phyloP scores from a whole-genome alignment of 2,888 invertebrate genomes.

The Drosophila histrio region DNA sequence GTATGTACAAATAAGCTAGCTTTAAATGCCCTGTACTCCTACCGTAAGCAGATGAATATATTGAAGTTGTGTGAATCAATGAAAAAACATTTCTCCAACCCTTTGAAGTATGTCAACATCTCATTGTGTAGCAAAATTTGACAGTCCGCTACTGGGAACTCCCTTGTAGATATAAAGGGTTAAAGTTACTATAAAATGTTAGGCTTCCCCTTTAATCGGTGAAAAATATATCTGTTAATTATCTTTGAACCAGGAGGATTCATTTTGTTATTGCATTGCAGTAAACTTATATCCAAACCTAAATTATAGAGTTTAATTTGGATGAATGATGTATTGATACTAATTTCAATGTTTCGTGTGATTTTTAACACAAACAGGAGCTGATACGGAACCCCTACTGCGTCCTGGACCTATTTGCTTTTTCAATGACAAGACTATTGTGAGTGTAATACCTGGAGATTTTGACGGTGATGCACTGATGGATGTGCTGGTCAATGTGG shows the following conservation, averaged over 20 bases:
- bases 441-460: slow-evolving; percentile 96
- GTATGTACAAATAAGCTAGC: slow-evolving; percentile 68
- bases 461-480: slow-evolving; percentile 97
- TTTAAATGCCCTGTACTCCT: background rate
- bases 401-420: slow-evolving; percentile 86
- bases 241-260: background rate
- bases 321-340: background rate
- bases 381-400: slow-evolving; percentile 85
- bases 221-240: too few species aligned
- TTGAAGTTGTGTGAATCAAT: background rate
- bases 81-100: background rate
- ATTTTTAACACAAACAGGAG: slow-evolving; percentile 82
- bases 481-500: slow-evolving; percentile 92
- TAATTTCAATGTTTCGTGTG: background rate
- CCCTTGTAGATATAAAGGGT: too few species aligned
- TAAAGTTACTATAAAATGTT: too few species aligned
- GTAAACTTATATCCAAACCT: background rate
- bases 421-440: slow-evolving; percentile 87
- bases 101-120: background rate
- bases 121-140: too few species aligned
- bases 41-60: background rate
- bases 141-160: too few species aligned
- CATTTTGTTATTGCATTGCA: background rate
- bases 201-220: too few species aligned
- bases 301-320: background rate